Evolutionary conservation across 1,140 invertebrate species (phyloP).

Genomic region (Dysdera silvatica): DNA sequence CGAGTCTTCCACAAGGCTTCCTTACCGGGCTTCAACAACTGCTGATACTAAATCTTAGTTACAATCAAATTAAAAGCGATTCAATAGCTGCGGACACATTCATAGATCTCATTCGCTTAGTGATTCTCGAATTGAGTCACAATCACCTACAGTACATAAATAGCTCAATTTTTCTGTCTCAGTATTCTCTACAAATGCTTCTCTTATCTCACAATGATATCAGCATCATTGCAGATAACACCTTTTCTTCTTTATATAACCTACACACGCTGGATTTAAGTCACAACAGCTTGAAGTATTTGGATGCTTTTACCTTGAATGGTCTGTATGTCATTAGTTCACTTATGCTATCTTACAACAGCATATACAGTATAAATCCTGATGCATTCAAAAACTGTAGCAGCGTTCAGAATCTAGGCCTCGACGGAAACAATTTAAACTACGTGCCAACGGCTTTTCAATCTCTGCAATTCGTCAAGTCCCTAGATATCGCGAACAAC

Average conservation of each 20-base stretch:
- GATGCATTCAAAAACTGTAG: conserved; percentile 36
- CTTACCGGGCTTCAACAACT: conserved; percentile 70
- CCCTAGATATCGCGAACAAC: conserved; percentile 77
- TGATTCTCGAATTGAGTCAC: conserved; percentile 72
- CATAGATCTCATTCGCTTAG: conserved; percentile 72
- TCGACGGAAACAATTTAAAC: conserved; percentile 35
- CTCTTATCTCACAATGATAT: conserved; percentile 36
- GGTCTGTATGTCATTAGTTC: conserved; percentile 73
- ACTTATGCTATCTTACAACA: conserved; percentile 73
- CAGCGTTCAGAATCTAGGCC: conserved; percentile 36
- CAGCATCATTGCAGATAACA: conserved; percentile 31
- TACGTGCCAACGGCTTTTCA: conserved; percentile 33
- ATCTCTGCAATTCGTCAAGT: conserved; percentile 54
- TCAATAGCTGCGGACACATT: conserved; percentile 73
- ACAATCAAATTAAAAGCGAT: conserved; percentile 72
- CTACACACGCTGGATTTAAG: conserved; percentile 69
- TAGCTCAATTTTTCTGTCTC: conserved; percentile 60
- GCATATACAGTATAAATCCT: conserved; percentile 39
- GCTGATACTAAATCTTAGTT: conserved; percentile 72
- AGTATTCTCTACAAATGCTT: conserved; percentile 34
- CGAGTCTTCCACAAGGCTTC: conserved; percentile 63
- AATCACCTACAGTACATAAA: conserved; percentile 73
- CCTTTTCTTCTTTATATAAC: conserved; percentile 72
- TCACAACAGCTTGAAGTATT: conserved; percentile 64
- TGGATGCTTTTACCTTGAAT: conserved; percentile 72